Percentiles rank a stretch among this genome's conserved stretches.
These are phyloP conservation scores for Zelleria hepariella DNA, from an alignment of 2,888 invertebrate genomes.

Conservation along the genomic window DNA sequence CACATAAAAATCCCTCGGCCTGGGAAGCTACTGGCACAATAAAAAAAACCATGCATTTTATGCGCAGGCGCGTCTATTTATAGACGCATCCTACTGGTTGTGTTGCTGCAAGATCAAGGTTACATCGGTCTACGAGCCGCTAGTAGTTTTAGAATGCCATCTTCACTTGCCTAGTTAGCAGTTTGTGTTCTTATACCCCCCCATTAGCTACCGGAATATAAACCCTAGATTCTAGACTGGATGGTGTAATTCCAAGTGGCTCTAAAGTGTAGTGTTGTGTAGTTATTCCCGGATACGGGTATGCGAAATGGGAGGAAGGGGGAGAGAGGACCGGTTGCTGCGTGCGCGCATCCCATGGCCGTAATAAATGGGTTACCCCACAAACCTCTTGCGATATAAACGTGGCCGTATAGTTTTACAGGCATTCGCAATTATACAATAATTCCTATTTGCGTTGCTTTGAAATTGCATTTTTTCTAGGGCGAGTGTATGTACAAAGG, in stretches of 20 bases:
- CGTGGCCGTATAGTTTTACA: conserved; percentile 15
- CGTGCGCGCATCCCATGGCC: conserved; percentile 35
- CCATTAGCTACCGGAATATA: not conserved
- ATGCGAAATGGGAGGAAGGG: conserved; percentile 32
- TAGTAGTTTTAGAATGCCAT: conserved; percentile 41
- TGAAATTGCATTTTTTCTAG: not conserved
- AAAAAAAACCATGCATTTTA: conserved; percentile 58
- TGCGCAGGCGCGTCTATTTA: conserved; percentile 54
- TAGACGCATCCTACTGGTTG: conserved; percentile 63
- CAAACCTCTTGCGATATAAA: conserved; percentile 67
- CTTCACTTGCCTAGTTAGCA: conserved; percentile 40
- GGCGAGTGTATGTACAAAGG: not conserved
- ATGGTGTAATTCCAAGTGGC: not conserved
- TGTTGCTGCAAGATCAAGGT: conserved; percentile 63
- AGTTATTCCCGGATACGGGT: conserved; percentile 51
- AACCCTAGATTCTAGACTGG: not conserved
- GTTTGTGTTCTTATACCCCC: conserved; percentile 4
- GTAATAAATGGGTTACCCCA: conserved; percentile 67
- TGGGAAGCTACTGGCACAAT: conserved; percentile 46
- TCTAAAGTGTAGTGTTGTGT: conserved; percentile 16
- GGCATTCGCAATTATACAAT: not conserved
- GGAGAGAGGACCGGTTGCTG: conserved; percentile 51
- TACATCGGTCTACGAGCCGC: conserved; percentile 36
- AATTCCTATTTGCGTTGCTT: not conserved
- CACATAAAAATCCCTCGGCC: conserved; percentile 45